A percentile compares a stretch with the other conserved stretches of the same genome.
These are phyloP conservation scores for Semicossyphus pulcher DNA, from an alignment of 2,113 vertebrate species.

Conservation along the genomic window DNA sequence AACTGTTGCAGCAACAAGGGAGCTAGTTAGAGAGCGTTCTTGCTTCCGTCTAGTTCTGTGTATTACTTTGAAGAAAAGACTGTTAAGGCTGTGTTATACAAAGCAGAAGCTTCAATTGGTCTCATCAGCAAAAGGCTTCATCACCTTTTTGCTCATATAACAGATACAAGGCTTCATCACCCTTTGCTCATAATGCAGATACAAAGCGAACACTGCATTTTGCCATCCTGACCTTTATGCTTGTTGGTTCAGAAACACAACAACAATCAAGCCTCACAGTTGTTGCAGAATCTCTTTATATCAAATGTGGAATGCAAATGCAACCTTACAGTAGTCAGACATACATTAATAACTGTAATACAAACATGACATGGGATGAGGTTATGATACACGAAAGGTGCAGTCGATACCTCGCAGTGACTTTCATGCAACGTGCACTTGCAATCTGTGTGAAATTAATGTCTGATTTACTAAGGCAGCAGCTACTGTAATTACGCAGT, in stretches of 20 bases:
- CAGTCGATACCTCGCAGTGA: conserved; percentile 19
- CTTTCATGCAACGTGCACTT: conserved; percentile 59
- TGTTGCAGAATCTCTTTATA: not conserved
- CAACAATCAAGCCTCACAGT: not conserved
- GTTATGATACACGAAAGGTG: conserved; percentile 16
- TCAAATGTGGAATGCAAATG: not conserved
- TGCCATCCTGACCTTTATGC: not conserved
- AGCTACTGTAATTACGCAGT: conserved; percentile 56
- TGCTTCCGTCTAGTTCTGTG: conserved; percentile 16
- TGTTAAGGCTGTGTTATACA: conserved; percentile 25
- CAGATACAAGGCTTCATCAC: not conserved
- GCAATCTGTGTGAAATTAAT: conserved; percentile 69
- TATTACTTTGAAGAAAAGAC: conserved; percentile 30
- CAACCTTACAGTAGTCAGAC: not conserved
- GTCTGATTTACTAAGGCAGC: conserved; percentile 60
- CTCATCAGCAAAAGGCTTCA: not conserved
- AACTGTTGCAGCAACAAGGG: conserved; percentile 73
- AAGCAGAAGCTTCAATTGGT: conserved; percentile 21
- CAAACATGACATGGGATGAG: not conserved
- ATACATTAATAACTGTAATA: not conserved
- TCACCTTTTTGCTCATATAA: conserved; percentile 3
- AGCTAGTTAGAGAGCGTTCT: conserved; percentile 73
- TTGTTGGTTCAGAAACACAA: not conserved
- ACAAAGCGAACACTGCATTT: not conserved
- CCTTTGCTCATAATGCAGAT: not conserved